A percentile compares a stretch with the other conserved stretches of the same genome.
Evolutionary conservation across 1,140 invertebrate species (phyloP).

Genomic region (Pissodes strobi): DNA sequence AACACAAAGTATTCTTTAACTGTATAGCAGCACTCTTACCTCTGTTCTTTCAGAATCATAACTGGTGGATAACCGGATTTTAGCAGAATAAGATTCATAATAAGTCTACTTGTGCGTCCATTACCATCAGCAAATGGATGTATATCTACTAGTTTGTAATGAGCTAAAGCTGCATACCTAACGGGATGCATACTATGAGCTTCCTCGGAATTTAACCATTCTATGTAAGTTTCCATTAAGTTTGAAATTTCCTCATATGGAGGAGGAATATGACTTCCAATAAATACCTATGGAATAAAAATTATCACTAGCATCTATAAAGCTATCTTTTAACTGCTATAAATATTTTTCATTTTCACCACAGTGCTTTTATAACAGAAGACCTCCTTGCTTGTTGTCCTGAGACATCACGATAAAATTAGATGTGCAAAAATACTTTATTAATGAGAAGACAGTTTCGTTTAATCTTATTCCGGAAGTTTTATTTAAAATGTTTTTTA

Average conservation of each 20-base stretch:
- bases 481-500: no score
- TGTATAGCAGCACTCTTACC: constrained; percentile 55
- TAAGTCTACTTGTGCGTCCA: constrained; percentile 87
- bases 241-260: constrained; percentile 75
- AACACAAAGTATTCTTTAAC: neutral
- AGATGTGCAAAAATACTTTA: no score
- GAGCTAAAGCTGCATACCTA: constrained; percentile 89
- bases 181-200: constrained; percentile 84
- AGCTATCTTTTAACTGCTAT: no score
- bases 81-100: constrained; percentile 98
- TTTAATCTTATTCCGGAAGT: no score
- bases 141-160: constrained; percentile 95
- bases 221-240: constrained; percentile 86
- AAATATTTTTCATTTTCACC: no score
- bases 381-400: no score
- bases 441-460: no score
- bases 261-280: constrained; percentile 89
- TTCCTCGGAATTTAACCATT: constrained; percentile 89
- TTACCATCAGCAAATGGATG: constrained; percentile 95
- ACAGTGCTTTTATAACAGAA: no score
- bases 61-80: constrained; percentile 96
- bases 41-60: constrained; percentile 90
- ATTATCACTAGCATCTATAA: constrained; percentile 3
- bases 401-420: no score
- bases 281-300: constrained; percentile 92